These are phyloP conservation scores for Pristionchus maxplancki DNA, from an alignment of 2,888 invertebrate genomes.

Conservation along the genomic window DNA sequence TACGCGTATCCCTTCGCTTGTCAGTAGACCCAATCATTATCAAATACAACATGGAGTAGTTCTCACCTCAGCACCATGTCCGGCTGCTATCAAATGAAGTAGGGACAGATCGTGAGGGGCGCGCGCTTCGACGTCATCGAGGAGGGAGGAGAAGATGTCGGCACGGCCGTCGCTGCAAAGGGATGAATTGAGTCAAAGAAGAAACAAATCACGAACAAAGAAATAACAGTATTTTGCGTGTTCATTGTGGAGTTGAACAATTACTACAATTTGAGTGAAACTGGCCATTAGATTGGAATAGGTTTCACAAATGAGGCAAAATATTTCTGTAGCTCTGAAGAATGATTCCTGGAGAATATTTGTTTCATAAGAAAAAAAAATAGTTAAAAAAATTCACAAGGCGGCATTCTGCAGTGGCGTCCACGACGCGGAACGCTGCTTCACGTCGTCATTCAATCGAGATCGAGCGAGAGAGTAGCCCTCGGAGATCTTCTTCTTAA, in stretches of 20 bases:
- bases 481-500: slow-evolving; percentile 80
- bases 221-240: too few relatives aligned
- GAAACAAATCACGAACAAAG: too few relatives aligned
- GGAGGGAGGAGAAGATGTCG: slow-evolving; percentile 60
- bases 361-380: neutral
- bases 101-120: slow-evolving; percentile 70
- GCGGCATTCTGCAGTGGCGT: slow-evolving; percentile 63
- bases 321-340: neutral
- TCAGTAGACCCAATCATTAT: neutral
- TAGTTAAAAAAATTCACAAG: slow-evolving; percentile 66
- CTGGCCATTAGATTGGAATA: too few relatives aligned
- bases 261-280: neutral
- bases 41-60: neutral
- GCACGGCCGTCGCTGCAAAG: slow-evolving; percentile 68
- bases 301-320: neutral
- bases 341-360: neutral
- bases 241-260: neutral
- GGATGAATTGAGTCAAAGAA: neutral
- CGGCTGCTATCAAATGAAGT: slow-evolving; percentile 73
- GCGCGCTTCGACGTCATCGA: slow-evolving; percentile 60
- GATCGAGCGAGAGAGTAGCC: slow-evolving; percentile 79
- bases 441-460: slow-evolving; percentile 79
- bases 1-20: too few relatives aligned
- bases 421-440: slow-evolving; percentile 76
- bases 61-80: slow-evolving; percentile 66